These are phyloP conservation scores for Thelaira solivaga DNA, from an alignment of 2,888 invertebrate genomes.

Conservation along the genomic window DNA sequence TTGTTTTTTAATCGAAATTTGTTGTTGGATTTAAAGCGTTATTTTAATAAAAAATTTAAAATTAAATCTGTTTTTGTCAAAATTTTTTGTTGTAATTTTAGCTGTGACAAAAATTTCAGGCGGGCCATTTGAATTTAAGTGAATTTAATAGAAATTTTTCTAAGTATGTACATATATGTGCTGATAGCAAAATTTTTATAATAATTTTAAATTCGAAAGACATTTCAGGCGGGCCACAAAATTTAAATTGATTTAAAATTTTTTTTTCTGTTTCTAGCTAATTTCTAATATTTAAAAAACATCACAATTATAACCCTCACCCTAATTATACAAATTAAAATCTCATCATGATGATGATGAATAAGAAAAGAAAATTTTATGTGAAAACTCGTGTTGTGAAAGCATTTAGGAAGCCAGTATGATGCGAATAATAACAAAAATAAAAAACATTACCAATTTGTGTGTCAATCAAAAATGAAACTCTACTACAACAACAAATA, in stretches of 20 bases:
- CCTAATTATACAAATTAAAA: slow-evolving; percentile 55
- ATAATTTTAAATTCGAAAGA: too few species aligned
- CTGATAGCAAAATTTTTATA: too few species aligned
- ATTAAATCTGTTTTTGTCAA: neutral
- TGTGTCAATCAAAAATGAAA: slow-evolving; percentile 67
- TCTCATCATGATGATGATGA: slow-evolving; percentile 38
- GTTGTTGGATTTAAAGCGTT: neutral
- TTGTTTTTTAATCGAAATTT: too few species aligned
- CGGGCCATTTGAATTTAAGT: slow-evolving; percentile 15
- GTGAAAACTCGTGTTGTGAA: slow-evolving; percentile 30
- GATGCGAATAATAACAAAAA: neutral
- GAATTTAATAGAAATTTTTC: neutral
- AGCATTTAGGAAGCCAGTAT: neutral
- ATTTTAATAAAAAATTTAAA: neutral
- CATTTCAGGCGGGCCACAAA: neutral
- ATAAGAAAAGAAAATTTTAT: slow-evolving; percentile 3
- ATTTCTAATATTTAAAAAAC: slow-evolving; percentile 5
- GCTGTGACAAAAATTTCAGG: neutral
- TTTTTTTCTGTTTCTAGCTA: neutral
- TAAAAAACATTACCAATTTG: slow-evolving; percentile 59
- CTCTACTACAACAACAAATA: slow-evolving; percentile 61
- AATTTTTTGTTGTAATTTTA: neutral
- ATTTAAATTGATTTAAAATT: neutral
- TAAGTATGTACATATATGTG: too few species aligned
- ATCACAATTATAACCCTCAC: slow-evolving; percentile 35